phyloP scores from a whole-genome alignment of 1,140 invertebrate species.

The Solenopsis fugax region DNA sequence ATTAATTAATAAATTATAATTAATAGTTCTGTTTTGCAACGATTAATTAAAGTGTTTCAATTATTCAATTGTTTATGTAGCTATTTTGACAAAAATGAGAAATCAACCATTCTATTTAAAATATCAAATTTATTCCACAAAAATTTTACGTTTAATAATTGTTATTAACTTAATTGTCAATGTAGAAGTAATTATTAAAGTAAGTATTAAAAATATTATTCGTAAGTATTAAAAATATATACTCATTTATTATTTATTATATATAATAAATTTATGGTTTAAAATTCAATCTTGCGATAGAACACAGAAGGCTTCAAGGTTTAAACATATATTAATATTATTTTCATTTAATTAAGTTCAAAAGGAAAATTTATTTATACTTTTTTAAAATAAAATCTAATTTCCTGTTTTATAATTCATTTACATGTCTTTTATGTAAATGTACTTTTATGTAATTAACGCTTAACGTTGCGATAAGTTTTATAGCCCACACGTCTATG shows the following conservation, averaged over 20 bases:
- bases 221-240: not conserved
- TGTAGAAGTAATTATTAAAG: not conserved
- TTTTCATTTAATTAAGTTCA: slow-evolving; percentile 11
- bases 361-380: not conserved
- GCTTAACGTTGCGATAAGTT: not conserved
- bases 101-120: not conserved
- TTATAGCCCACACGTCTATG: not conserved
- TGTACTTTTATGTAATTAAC: not conserved
- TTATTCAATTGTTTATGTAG: not conserved
- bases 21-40: not conserved
- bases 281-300: not conserved
- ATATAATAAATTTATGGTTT: not conserved
- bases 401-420: slow-evolving; percentile 8
- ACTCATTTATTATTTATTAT: not conserved
- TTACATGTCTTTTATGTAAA: not conserved
- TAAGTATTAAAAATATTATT: too few relatives aligned
- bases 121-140: not conserved
- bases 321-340: slow-evolving; percentile 17
- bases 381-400: not conserved
- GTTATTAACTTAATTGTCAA: not conserved
- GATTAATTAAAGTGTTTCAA: not conserved
- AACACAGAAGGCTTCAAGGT: not conserved
- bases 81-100: not conserved
- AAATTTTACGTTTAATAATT: not conserved
- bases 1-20: slow-evolving; percentile 1